phyloP scores from a whole-genome alignment of 2,797 vertebrate species.

The Serranus cabrilla region DNA sequence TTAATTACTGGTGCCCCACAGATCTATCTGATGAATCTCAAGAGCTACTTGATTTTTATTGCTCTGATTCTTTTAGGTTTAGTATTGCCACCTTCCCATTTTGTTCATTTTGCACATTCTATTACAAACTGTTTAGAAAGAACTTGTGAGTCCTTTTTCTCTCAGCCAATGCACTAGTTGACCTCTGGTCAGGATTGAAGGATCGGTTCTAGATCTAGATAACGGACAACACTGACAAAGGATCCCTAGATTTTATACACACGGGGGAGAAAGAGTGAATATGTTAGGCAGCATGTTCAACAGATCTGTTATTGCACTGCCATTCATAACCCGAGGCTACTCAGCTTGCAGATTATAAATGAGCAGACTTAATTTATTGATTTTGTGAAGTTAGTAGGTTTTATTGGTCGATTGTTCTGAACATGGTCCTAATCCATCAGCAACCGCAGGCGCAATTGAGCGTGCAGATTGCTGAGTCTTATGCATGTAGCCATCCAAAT shows the following conservation, averaged over 20 bases:
- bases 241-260: background rate
- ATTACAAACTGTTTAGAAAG: background rate
- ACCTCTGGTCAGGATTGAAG: background rate
- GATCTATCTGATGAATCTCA: background rate
- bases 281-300: background rate
- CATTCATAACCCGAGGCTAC: background rate
- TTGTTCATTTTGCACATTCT: background rate
- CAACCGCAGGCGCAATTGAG: background rate
- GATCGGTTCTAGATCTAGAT: background rate
- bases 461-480: background rate
- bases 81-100: background rate
- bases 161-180: background rate
- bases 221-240: background rate
- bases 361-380: background rate
- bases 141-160: background rate
- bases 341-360: background rate
- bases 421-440: background rate
- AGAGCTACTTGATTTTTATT: background rate
- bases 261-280: background rate
- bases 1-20: background rate
- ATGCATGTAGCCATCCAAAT: slow-evolving; percentile 24
- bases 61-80: background rate
- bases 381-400: background rate
- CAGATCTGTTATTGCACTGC: background rate
- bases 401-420: background rate